Percentiles rank a stretch among this genome's conserved stretches.
Conservation (phyloP, 2,113 vertebrate genomes). For the Oryzias melastigma region DNA sequence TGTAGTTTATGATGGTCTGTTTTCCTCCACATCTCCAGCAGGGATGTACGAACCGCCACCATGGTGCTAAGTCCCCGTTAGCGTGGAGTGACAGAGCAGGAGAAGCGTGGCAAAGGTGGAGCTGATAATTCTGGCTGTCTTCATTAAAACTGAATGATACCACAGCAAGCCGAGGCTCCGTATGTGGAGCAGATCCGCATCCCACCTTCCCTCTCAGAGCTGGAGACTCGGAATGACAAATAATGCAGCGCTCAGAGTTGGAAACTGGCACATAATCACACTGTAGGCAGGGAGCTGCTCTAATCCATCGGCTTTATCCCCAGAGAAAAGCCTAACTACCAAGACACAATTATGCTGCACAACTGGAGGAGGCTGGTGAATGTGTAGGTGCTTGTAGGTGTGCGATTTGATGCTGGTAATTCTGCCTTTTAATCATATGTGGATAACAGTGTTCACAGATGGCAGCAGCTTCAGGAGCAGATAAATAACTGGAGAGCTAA, state of each 20-base stretch:
- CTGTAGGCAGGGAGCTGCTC: slow-evolving; percentile 1
- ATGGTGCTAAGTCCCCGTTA: background rate
- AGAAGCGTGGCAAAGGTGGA: slow-evolving; percentile 8
- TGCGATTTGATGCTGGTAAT: slow-evolving; percentile 19
- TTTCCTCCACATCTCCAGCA: slow-evolving; percentile 26
- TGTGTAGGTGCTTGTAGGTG: background rate
- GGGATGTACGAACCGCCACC: slow-evolving; percentile 29
- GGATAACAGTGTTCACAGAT: too few species aligned
- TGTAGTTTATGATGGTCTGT: slow-evolving; percentile 57
- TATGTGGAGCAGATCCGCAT: slow-evolving; percentile 28
- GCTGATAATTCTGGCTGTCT: slow-evolving; percentile 4
- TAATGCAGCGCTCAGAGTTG: slow-evolving; percentile 49
- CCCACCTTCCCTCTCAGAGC: slow-evolving; percentile 7
- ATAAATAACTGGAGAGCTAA: background rate
- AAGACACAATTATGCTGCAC: background rate
- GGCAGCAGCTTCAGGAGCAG: background rate
- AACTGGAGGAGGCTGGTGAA: background rate
- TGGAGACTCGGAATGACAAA: slow-evolving; percentile 43
- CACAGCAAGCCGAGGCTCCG: slow-evolving; percentile 11
- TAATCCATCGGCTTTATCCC: slow-evolving; percentile 38
- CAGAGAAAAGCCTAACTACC: slow-evolving; percentile 37
- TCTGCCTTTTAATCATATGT: background rate
- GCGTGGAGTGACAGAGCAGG: slow-evolving; percentile 3
- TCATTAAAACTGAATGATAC: slow-evolving; percentile 28
- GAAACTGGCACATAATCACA: slow-evolving; percentile 47